Evolutionary conservation across 2,888 invertebrate genomes (phyloP), one percentile per base, ranked within the genome.

Genomic region (Lymantria monacha): DNA sequence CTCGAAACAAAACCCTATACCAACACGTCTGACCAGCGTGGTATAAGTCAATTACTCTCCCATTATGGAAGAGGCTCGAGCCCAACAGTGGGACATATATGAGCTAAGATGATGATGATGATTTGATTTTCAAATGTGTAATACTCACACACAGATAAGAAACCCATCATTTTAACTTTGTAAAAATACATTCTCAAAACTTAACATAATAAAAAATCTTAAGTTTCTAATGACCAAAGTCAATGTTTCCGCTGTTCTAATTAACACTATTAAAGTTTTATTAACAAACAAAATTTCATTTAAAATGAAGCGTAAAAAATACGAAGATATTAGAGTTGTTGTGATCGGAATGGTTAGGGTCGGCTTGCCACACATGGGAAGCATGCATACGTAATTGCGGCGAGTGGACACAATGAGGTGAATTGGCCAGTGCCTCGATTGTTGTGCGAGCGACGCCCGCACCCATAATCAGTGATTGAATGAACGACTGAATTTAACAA

Each of bases 371-470:
- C 70, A 67, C 72, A 83, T 85, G 86, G 89, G 90, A 89, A 86
- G 87, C 85, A 71, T 81, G 81, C 84, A 83, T 83, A 83, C 79
- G 85, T 90, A 86, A 89, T 89, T 89, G 86, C 74, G 81, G 79
- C 81, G 77, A 87, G 79, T 85, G 87, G 84, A 79, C 87, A 88
- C 88, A 90, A 90, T 85, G 85, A 85, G 85, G 89, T 87, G 89
- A 89, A 89, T 87, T 86, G 87, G 85, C 83, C 83, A 85, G 82
- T 83, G 76, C 80, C 77, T 69, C 84, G 83, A 91, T 89, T 88
- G 87, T 91, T 87, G 87, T 89, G 89, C 87, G 88, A 87, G 83
- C 84, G 77, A 83, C 85, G 87, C 86, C 87, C 87, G 87, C 87
- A 79, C 88, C 87, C 87, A 87, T 80, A 63, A 79, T 82, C 84